Evolutionary conservation across 1,140 invertebrate species (phyloP), one percentile per base, ranked within the genome.

Genomic region (Megalonaias nervosa): DNA sequence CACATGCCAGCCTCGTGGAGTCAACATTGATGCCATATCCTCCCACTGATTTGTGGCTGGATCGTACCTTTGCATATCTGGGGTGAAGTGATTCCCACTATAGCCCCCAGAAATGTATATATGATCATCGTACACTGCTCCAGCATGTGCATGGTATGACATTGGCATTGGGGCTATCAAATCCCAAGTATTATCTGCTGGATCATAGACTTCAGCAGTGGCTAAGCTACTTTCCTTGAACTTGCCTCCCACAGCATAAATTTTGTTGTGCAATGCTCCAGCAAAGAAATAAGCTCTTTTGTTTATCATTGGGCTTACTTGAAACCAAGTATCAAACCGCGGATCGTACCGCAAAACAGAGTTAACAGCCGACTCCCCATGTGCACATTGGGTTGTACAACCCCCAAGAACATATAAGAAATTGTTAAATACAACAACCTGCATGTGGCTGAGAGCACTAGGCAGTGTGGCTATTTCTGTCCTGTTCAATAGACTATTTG

Each of bases 221-320:
- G 89, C 88, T 70, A 91, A 69, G 74, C 88, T 90, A 31, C 90
- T 89, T 77, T 91, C 90, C 77, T 90, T 89, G 67, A 88, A 90
- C 73, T 91, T 91, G 12, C 90, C 90, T 26, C 90, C 90, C 11
- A 91, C 86, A 64, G 89, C 85, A 82, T 87, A 90, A 57, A 91
- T 84, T 74, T 83, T 87, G 71, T 88, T 87, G 75, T 85, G 85
- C 23, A 91, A 77, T 26, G 86, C 86, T 66, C 90, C 90, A 57
- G 90, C 88, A 83, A 90, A 91, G 77, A 91, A 91, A 75, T 91
- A 91, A 21, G 90, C 90, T 66, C 90, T 82, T 80, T 91, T 91
- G 67, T 89, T 87, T 19, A 89, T 81, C 90, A 91, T 90, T 14
- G 89, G 85, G 48, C 84, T 85, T 6, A 90, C 86, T 76, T 90